Evolutionary conservation across 2,888 invertebrate genomes (phyloP), one percentile per base, ranked within the genome.

Genomic region (Pseudococcus viburni): DNA sequence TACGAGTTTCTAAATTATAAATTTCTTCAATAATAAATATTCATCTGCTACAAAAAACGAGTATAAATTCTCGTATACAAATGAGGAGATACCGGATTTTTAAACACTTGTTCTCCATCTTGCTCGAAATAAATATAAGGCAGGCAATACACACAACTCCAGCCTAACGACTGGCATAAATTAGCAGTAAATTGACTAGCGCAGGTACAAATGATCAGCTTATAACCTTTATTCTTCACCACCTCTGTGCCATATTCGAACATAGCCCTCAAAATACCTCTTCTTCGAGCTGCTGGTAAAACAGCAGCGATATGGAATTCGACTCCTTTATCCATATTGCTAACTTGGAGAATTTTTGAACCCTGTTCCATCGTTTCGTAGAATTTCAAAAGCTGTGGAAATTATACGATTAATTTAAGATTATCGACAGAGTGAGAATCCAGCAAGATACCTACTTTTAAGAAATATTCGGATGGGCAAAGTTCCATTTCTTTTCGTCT

Each of bases 91-190:
- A 55, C 15, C 15, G 86, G 68, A n/a, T 59, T 64, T 22, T 17
- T 39, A n/a, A 86, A 86, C 33, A 86, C 22, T 68, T 19, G 15
- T 19, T 86, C 64, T 15, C 86, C 86, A 64, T 64, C 86, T 46
- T 86, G 64, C 33, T 86, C 42, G 64, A 19, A 86, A 64, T 86
- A 86, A 59, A 68, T 64, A 86, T 86, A 86, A 39, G 86, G 86
- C 19, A 86, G 22, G 42, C 86, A 86, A 86, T 86, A 86, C 12
- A 86, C 42, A 42, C 86, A 86, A 64, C 64, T 68, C 86, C 86
- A 86, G 17, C 42, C 19, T 15, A 86, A 42, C 11, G 86, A 86
- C 17, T 64, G 86, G 22, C 86, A 86, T 15, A 86, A 64, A 59
- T 86, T 86, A 19, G 86, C 46, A 7, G 86, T 86, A 15, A 59